These are phyloP conservation scores for Stenichneumon culpator DNA, from an alignment of 2,888 invertebrate species.

Conservation along the genomic window DNA sequence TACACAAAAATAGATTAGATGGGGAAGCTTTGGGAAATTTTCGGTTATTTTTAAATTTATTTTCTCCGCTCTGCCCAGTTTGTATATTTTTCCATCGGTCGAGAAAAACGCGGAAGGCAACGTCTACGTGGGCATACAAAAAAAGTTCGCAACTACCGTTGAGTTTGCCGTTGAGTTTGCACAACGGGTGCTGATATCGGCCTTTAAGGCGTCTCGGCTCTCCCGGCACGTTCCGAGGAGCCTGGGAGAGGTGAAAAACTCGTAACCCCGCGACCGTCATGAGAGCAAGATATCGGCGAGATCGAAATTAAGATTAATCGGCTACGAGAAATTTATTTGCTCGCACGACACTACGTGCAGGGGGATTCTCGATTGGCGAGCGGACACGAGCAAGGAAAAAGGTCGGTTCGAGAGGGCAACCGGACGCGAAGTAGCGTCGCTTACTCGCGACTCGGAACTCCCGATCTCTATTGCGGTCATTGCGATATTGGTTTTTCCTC, in stretches of 20 bases:
- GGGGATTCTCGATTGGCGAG: not conserved
- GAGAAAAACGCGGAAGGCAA: too few relatives aligned
- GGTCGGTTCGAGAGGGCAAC: not conserved
- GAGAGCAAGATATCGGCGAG: slow-evolving; percentile 23
- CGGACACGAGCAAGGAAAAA: not conserved
- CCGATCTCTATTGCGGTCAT: slow-evolving; percentile 25
- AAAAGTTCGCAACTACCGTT: not conserved
- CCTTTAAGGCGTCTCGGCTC: not conserved
- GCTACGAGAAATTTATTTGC: slow-evolving; percentile 26
- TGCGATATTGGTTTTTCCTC: slow-evolving; percentile 29
- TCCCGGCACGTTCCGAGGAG: slow-evolving; percentile 3
- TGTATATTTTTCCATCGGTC: not conserved
- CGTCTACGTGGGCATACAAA: not conserved
- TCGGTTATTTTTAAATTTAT: too few relatives aligned
- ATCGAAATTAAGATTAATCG: slow-evolving; percentile 33
- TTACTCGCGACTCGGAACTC: not conserved
- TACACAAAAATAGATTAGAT: too few relatives aligned
- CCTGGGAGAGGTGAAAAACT: not conserved
- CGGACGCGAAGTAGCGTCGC: slow-evolving; percentile 4
- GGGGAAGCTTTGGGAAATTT: too few relatives aligned
- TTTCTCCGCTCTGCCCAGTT: not conserved
- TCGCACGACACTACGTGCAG: not conserved
- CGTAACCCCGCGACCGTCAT: not conserved
- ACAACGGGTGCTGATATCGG: not conserved
- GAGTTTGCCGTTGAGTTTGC: not conserved